Evolutionary conservation across 2,888 invertebrate species (phyloP).

Genomic region (Megamerina dolium): DNA sequence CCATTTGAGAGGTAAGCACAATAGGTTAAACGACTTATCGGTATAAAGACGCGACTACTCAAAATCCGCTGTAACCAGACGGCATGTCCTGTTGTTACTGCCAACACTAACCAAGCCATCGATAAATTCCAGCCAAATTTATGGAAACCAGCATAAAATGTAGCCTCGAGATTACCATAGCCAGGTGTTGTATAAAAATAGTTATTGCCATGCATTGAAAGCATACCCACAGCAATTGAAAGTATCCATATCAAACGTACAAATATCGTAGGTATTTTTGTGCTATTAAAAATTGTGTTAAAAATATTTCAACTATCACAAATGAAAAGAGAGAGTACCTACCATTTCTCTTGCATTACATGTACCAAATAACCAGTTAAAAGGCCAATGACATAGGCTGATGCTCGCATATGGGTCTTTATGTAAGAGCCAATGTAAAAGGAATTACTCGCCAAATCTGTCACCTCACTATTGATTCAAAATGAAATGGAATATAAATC

Average conservation of each 20-base stretch:
- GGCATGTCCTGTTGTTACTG: conserved; percentile 62
- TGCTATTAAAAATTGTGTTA: conserved; percentile 31
- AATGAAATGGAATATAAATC: neutral
- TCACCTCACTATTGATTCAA: conserved; percentile 54
- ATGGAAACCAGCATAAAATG: conserved; percentile 61
- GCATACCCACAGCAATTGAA: conserved; percentile 48
- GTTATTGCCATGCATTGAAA: conserved; percentile 58
- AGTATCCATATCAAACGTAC: conserved; percentile 39
- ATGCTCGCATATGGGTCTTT: conserved; percentile 70
- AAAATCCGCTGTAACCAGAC: conserved; percentile 46
- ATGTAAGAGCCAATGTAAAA: conserved; percentile 63
- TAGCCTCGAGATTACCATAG: conserved; percentile 57
- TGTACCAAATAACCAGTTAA: conserved; percentile 62
- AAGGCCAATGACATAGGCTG: conserved; percentile 63
- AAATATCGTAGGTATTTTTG: conserved; percentile 44
- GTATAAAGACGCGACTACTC: conserved; percentile 52
- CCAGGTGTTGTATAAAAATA: conserved; percentile 59
- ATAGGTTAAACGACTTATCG: conserved; percentile 64
- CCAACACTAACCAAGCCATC: conserved; percentile 62
- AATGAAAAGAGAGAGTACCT: conserved; percentile 29
- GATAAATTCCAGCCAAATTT: conserved; percentile 63
- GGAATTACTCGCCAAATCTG: conserved; percentile 57
- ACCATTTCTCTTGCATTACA: conserved; percentile 56
- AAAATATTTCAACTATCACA: neutral
- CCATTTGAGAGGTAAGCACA: conserved; percentile 70